These are phyloP conservation scores for Halcyon senegalensis DNA, from an alignment of 2,113 vertebrate genomes.

Conservation along the genomic window DNA sequence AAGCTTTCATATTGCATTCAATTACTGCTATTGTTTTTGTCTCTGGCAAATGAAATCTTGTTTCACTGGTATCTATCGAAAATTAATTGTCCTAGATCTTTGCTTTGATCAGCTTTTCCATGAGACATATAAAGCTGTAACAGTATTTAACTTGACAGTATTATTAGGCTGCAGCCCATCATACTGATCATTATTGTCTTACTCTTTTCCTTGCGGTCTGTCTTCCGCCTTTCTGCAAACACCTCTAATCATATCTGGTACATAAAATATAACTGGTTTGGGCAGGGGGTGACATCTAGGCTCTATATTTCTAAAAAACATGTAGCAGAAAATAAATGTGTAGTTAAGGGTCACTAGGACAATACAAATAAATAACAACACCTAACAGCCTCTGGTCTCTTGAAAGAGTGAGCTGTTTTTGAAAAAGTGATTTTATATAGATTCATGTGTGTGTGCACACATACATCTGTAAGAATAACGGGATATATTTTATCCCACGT, in stretches of 20 bases:
- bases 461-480: background rate
- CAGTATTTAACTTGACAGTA: background rate
- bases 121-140: background rate
- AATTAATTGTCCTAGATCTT: constrained; percentile 44
- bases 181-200: background rate
- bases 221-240: background rate
- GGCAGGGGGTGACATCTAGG: background rate
- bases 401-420: background rate
- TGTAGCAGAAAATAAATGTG: background rate
- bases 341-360: background rate
- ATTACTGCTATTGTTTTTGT: constrained; percentile 29
- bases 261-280: background rate
- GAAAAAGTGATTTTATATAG: background rate
- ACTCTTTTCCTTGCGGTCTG: background rate
- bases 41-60: constrained; percentile 11
- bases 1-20: background rate
- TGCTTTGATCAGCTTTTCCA: constrained; percentile 31
- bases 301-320: background rate
- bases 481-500: background rate
- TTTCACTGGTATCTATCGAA: constrained; percentile 22
- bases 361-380: background rate
- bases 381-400: background rate
- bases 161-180: constrained; percentile 3
- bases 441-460: background rate
- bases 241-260: background rate